Evolutionary conservation across 2,113 vertebrate genomes (phyloP), one percentile per base, ranked within the genome.

Genomic region (Megalops atlanticus): DNA sequence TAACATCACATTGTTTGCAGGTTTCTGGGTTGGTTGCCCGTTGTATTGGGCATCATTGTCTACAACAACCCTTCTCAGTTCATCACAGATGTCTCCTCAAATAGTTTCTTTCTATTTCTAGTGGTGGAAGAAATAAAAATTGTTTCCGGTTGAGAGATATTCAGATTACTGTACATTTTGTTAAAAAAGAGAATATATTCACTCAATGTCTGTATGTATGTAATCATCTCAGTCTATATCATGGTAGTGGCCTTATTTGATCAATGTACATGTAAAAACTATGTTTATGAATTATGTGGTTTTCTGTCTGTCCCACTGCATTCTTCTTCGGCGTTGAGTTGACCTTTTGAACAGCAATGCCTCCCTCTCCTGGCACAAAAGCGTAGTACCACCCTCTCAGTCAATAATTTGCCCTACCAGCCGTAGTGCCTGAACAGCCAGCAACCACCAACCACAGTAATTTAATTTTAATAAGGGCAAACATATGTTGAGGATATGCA

Each of bases 291-390:
- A 41, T 64, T 64, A 8, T n/a, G n/a, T 10, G 2, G 58, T 64
- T 64, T 18, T n/a, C 58, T 58, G 24, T 15, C 24, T 64, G n/a
- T 27, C 77, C 35, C 3, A 27, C 18, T 79, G 15, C 68, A 36
- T 21, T 71, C 33, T 36, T 71, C 33, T 6, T 45, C 31, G 21
- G 8, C 31, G 10, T 15, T 35, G 6, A 76, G 10, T 21, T 35
- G 0, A 81, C 31, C n/a, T 49, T 45, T 18, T 76, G 58, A 81
- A 74, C 82, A 75, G 64, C 84, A 86, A 84, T 82, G 82, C 80
- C 87, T 86, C 89, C 90, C 89, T 89, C 21, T 52, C 58, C 81
- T 83, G 88, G 80, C 41, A 35, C 11, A 72, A 38, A 6, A 74
- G 40, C n/a, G 41, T 12, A 49, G 8, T 39, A 35, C 24, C 43